A percentile compares a stretch with the other conserved stretches of the same genome.
phyloP scores from a whole-genome alignment of 2,888 invertebrate genomes.

The Chrysolina americana region DNA sequence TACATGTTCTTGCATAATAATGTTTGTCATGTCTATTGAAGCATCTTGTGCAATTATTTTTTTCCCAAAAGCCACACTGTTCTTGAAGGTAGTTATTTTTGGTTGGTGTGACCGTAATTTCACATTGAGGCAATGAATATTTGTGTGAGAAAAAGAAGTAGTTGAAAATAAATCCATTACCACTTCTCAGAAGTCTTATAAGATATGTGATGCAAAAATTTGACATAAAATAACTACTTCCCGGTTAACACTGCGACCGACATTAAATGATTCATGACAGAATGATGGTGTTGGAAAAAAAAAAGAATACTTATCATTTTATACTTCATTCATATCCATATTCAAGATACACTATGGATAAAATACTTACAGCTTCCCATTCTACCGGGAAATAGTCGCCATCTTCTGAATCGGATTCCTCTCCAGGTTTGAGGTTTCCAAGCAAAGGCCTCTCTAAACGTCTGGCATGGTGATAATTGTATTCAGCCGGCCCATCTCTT shows the following conservation, averaged over 20 bases:
- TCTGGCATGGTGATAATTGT: constrained; percentile 71
- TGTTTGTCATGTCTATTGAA: too few relatives aligned
- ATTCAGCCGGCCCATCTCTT: constrained; percentile 77
- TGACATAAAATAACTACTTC: too few relatives aligned
- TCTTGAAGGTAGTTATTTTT: too few relatives aligned
- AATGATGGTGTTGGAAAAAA: background rate
- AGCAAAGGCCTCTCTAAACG: constrained; percentile 78
- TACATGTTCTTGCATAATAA: too few relatives aligned
- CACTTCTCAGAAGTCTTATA: too few relatives aligned
- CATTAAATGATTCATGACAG: background rate
- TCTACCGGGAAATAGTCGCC: constrained; percentile 83
- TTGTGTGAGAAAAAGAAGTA: background rate
- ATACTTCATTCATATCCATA: background rate
- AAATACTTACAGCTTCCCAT: constrained; percentile 81
- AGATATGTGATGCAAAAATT: too few relatives aligned
- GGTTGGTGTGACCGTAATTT: too few relatives aligned
- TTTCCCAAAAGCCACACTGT: too few relatives aligned
- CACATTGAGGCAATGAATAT: too few relatives aligned
- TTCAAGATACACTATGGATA: background rate
- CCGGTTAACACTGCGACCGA: too few relatives aligned
- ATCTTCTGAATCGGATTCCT: constrained; percentile 80
- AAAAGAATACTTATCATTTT: background rate
- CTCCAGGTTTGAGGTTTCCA: constrained; percentile 75
- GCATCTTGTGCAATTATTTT: too few relatives aligned
- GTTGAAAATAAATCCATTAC: background rate